Evolutionary conservation across 2,888 invertebrate species (phyloP).

Genomic region (Campaea margaritaria): DNA sequence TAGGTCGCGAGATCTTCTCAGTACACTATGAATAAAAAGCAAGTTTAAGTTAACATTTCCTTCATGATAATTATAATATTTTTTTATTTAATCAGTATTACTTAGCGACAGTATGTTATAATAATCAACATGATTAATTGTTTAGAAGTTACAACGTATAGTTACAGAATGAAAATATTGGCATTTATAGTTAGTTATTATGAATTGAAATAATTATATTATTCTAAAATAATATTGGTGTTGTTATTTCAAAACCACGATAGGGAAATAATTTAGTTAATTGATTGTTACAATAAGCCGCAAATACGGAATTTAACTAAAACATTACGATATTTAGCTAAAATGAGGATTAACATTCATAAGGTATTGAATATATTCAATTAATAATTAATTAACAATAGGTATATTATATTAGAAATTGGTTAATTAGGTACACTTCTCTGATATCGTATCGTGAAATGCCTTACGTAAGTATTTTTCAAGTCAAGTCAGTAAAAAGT

Average conservation of each 20-base stretch:
- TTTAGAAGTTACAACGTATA: constrained; percentile 76
- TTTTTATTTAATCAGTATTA: constrained; percentile 35
- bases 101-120: constrained; percentile 63
- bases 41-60: constrained; percentile 1
- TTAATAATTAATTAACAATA: too few species aligned
- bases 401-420: too few species aligned
- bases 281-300: background rate
- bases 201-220: constrained; percentile 85
- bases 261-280: background rate
- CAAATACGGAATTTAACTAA: too few species aligned
- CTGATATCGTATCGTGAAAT: too few species aligned
- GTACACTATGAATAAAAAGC: background rate
- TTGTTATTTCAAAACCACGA: constrained; percentile 66
- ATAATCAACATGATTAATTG: constrained; percentile 61
- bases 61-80: background rate
- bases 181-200: constrained; percentile 85
- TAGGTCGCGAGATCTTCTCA: constrained; percentile 2
- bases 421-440: too few species aligned
- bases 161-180: constrained; percentile 72
- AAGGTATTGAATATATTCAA: too few species aligned
- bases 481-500: too few species aligned
- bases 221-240: constrained; percentile 82
- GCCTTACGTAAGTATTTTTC: too few species aligned
- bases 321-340: too few species aligned
- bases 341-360: too few species aligned